These are phyloP conservation scores for Conopomorpha cramerella DNA, from an alignment of 1,140 invertebrate species.

Conservation along the genomic window DNA sequence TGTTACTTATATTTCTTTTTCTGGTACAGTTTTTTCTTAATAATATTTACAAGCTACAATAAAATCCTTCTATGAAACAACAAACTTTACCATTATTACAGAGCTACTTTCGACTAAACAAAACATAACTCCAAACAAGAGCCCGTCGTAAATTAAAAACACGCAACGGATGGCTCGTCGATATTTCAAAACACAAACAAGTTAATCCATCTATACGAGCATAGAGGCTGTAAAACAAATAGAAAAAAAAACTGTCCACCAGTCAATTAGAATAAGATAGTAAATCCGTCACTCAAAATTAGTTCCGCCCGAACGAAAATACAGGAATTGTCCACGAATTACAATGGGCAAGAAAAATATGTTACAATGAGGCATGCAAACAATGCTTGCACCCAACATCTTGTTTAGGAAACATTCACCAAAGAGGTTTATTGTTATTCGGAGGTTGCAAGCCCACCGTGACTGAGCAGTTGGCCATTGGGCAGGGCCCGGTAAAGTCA, in stretches of 20 bases:
- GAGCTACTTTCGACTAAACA: too few species aligned
- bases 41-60: too few species aligned
- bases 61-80: too few species aligned
- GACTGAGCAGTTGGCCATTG: slow-evolving; percentile 13
- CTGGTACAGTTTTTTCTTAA: too few species aligned
- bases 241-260: slow-evolving; percentile 12
- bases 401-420: slow-evolving; percentile 39
- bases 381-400: slow-evolving; percentile 26
- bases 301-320: slow-evolving; percentile 19
- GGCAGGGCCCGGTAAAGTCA: not conserved
- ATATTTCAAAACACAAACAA: not conserved
- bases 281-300: slow-evolving; percentile 23
- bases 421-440: slow-evolving; percentile 16
- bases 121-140: too few species aligned
- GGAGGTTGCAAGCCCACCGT: slow-evolving; percentile 29
- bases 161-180: too few species aligned
- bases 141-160: too few species aligned
- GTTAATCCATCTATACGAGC: not conserved
- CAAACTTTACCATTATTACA: too few species aligned
- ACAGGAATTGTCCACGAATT: slow-evolving; percentile 15
- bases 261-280: slow-evolving; percentile 15
- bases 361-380: slow-evolving; percentile 7
- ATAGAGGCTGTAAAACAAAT: too few species aligned
- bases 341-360: slow-evolving; percentile 4
- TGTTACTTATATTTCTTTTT: too few species aligned